Conservation (phyloP, 2,797 vertebrate species). For the Clarias fuscus region DNA sequence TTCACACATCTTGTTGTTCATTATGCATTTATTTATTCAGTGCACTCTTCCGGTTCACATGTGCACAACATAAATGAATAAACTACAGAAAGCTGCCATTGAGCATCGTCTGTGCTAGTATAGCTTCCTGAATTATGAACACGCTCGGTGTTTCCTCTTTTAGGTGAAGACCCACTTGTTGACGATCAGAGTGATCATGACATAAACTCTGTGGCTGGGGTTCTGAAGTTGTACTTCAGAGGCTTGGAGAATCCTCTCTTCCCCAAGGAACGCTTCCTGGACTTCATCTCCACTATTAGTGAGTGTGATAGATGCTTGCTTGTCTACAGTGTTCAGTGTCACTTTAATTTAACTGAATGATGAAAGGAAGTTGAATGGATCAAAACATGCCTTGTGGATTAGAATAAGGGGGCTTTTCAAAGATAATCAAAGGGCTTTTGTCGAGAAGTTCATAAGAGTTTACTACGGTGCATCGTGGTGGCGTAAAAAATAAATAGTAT, state of each 20-base stretch:
- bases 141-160: slow-evolving; percentile 13
- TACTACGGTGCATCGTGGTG: no score
- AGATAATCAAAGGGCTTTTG: no score
- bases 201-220: slow-evolving; percentile 96
- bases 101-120: not conserved
- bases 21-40: slow-evolving; percentile 1
- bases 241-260: slow-evolving; percentile 97
- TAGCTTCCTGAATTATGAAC: not conserved
- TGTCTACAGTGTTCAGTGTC: not conserved
- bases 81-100: not conserved
- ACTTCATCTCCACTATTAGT: slow-evolving; percentile 97
- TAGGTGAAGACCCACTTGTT: slow-evolving; percentile 94
- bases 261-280: slow-evolving; percentile 97
- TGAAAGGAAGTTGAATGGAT: not conserved
- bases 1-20: not conserved
- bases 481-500: no score
- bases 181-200: slow-evolving; percentile 95
- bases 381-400: not conserved
- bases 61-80: not conserved
- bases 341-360: not conserved
- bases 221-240: slow-evolving; percentile 97
- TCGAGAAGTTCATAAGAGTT: no score
- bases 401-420: not conserved
- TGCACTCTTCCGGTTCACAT: not conserved
- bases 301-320: slow-evolving; percentile 62